Evolutionary conservation across 2,888 invertebrate genomes (phyloP).

Genomic region (Mesorhabditis sp.): DNA sequence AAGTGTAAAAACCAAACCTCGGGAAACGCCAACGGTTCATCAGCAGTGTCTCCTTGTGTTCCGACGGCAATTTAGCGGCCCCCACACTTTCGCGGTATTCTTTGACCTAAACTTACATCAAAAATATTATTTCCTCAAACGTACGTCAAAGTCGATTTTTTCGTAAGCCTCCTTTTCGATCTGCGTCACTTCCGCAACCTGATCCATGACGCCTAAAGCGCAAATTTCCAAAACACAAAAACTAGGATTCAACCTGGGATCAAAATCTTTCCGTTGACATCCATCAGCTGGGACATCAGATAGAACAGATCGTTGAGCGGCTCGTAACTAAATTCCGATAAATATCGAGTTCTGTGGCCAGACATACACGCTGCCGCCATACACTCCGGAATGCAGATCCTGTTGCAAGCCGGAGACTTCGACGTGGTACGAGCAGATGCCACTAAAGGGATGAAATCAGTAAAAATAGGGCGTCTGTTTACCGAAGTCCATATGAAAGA

Average conservation of each 20-base stretch:
- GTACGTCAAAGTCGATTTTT: conserved; percentile 79
- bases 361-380: conserved; percentile 85
- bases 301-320: conserved; percentile 86
- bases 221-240: not conserved
- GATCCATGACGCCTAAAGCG: conserved; percentile 68
- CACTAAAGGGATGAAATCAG: conserved; percentile 60
- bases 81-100: conserved; percentile 36
- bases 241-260: conserved; percentile 64
- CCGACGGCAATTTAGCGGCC: conserved; percentile 27
- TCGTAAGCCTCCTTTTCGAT: conserved; percentile 69
- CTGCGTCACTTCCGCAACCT: conserved; percentile 68
- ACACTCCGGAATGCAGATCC: conserved; percentile 92
- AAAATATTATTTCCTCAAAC: conserved; percentile 2
- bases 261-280: conserved; percentile 70
- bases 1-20: conserved; percentile 9
- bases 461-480: not conserved
- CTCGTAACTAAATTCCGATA: conserved; percentile 65
- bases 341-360: not conserved
- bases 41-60: conserved; percentile 34
- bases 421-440: conserved; percentile 76
- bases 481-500: conserved; percentile 83
- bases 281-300: conserved; percentile 75
- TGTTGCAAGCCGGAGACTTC: conserved; percentile 76
- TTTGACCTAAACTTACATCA: conserved; percentile 7
- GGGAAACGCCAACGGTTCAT: conserved; percentile 37